phyloP scores from a whole-genome alignment of 2,888 invertebrate genomes.

The Malacosoma neustria region DNA sequence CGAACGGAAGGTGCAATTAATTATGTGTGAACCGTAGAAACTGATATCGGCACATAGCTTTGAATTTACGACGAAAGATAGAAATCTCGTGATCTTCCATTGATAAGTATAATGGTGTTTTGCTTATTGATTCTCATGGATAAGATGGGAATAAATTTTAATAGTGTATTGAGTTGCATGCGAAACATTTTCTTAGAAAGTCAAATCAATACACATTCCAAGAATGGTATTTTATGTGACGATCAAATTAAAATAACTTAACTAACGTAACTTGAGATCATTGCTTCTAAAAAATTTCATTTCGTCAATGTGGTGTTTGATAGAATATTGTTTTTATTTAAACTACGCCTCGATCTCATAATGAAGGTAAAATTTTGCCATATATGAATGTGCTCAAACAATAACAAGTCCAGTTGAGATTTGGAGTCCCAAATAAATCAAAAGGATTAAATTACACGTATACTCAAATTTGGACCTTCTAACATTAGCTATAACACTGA shows the following conservation, averaged over 20 bases:
- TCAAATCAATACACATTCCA: conserved; percentile 1
- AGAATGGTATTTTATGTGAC: not conserved
- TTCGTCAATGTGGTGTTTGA: not conserved
- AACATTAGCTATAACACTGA: conserved; percentile 21
- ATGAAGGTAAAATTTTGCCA: not conserved
- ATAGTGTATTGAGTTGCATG: conserved; percentile 16
- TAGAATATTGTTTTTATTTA: not conserved
- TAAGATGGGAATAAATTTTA: not conserved
- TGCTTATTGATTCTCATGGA: not conserved
- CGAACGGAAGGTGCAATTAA: conserved; percentile 30
- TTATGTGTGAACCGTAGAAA: conserved; percentile 48
- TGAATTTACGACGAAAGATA: conserved; percentile 27
- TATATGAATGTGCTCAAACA: conserved; percentile 12
- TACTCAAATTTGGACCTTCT: conserved; percentile 2
- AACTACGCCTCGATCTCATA: not conserved
- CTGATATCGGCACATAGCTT: conserved; percentile 24
- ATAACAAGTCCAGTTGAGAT: conserved; percentile 30
- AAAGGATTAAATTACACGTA: conserved; percentile 40
- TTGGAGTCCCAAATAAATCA: conserved; percentile 50
- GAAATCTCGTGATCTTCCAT: conserved; percentile 23
- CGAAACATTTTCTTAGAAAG: conserved; percentile 7
- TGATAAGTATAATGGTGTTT: conserved; percentile 3
- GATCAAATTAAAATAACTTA: not conserved
- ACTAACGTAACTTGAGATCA: not conserved
- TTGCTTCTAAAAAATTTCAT: not conserved